Evolutionary conservation across 2,888 invertebrate genomes (phyloP), one percentile per base, ranked within the genome.

Genomic region (Ctenicera cuprea): DNA sequence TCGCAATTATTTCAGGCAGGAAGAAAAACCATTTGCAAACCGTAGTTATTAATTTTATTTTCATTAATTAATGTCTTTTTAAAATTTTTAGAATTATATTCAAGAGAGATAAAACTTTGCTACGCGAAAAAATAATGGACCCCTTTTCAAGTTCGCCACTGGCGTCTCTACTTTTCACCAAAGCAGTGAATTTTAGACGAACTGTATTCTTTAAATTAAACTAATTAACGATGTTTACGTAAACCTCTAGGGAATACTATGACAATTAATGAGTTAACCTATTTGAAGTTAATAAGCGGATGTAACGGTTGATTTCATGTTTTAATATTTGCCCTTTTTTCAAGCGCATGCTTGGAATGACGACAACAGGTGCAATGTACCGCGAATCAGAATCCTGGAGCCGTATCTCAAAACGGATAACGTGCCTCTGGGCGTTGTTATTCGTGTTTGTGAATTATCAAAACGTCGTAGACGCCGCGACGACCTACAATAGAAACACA

Each of bases 311-410:
- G 57, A 57, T 57, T 20, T 30, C 3, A 38, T 45, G 18, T 45
- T 26, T 45, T 45, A 18, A 18, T 45, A 9, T 59, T 59, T 59
- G 14, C 5, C 18, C 7, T 64, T 64, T 71, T 57, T 54, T 30
- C n/a, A 54, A 18, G 70, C 70, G 63, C 63, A 71, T 71, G 70
- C 70, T 41, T 63, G 16, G 12, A 5, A 62, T 62, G 63, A 63
- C 50, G 63, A 70, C 52, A 70, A 70, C 70, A 69, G 57, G 61
- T 59, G 59, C 64, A 73, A 73, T 69, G 74, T 52, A 66, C 62
- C 74, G 48, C 43, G 43, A 74, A 62, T 66, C 52, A 37, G 54
- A 52, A 50, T 62, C 50, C 41, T 37, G 66, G 66, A 64, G 50
- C 65, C 64, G 62, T 38, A 64, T 64, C 69, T 64, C 50, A 20